Percentiles rank a stretch among this genome's conserved stretches.
Evolutionary conservation across 2,888 invertebrate genomes (phyloP).

Genomic region (Arge pagana): DNA sequence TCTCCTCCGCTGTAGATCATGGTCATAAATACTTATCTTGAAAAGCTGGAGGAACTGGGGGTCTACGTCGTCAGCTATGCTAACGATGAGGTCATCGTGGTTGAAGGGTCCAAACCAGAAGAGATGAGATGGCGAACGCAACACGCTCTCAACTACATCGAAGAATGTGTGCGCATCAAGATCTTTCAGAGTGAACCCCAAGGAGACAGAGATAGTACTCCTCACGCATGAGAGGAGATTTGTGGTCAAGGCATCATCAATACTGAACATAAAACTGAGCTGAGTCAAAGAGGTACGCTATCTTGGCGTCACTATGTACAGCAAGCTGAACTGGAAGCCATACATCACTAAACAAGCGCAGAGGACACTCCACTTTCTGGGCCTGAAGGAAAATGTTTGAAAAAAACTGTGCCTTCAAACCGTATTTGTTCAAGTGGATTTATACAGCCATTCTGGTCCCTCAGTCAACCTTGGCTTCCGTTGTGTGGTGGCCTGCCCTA

Average conservation of each 20-base stretch:
- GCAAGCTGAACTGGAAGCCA: constrained; percentile 2
- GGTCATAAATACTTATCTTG: constrained; percentile 22
- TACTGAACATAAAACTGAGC: background rate
- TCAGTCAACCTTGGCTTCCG: background rate
- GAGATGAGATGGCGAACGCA: background rate
- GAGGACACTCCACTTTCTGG: constrained; percentile 11
- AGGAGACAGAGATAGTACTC: background rate
- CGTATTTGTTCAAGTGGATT: background rate
- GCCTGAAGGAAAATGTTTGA: constrained; percentile 23
- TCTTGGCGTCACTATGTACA: constrained; percentile 9
- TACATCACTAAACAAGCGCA: background rate
- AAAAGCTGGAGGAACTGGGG: background rate
- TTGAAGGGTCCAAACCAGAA: background rate
- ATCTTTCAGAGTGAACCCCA: background rate
- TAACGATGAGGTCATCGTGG: background rate
- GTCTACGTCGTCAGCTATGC: background rate
- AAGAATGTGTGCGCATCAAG: background rate
- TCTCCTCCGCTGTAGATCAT: constrained; percentile 42
- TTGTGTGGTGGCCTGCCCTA: constrained; percentile 9
- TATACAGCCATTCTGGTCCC: constrained; percentile 2
- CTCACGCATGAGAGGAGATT: background rate
- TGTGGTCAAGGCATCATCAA: background rate
- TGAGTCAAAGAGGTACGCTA: background rate
- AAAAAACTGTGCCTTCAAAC: background rate
- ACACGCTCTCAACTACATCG: background rate